Evolutionary conservation across 2,797 vertebrate genomes (phyloP).

Genomic region (Paedocypris micromegethes): DNA sequence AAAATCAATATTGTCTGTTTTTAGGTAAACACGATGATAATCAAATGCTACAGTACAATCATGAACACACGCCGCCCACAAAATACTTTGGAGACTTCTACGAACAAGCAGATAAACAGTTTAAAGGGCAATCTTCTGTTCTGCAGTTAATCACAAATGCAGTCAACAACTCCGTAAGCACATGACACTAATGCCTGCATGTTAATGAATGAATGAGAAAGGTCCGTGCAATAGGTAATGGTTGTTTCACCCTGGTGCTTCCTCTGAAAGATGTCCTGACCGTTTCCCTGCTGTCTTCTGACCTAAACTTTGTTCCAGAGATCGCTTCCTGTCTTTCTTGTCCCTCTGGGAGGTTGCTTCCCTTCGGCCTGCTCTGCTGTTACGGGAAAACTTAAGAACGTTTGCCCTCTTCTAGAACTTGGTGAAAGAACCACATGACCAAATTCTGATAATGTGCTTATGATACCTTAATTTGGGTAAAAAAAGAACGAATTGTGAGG

Average conservation of each 20-base stretch:
- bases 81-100: not conserved
- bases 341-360: conserved; percentile 51
- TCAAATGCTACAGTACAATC: no score
- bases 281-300: conserved; percentile 41
- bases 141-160: conserved; percentile 6
- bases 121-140: conserved; percentile 8
- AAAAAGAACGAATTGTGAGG: conserved; percentile 56
- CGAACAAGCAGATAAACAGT: not conserved
- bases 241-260: conserved; percentile 1
- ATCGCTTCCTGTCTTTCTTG: conserved; percentile 24
- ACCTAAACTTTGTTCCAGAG: conserved; percentile 24
- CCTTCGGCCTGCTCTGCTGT: conserved; percentile 48
- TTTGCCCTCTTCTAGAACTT: conserved; percentile 35
- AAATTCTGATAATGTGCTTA: conserved; percentile 47
- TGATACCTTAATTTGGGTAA: conserved; percentile 23
- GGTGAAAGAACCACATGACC: conserved; percentile 34
- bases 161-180: conserved; percentile 18
- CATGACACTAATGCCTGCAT: conserved; percentile 16
- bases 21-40: no score
- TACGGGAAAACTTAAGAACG: conserved; percentile 58
- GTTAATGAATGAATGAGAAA: conserved; percentile 28
- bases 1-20: no score
- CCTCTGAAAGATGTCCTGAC: conserved; percentile 16
- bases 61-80: no score
- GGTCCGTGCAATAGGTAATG: conserved; percentile 16